phyloP scores from a whole-genome alignment of 2,888 invertebrate genomes.

The Dilophus febrilis region DNA sequence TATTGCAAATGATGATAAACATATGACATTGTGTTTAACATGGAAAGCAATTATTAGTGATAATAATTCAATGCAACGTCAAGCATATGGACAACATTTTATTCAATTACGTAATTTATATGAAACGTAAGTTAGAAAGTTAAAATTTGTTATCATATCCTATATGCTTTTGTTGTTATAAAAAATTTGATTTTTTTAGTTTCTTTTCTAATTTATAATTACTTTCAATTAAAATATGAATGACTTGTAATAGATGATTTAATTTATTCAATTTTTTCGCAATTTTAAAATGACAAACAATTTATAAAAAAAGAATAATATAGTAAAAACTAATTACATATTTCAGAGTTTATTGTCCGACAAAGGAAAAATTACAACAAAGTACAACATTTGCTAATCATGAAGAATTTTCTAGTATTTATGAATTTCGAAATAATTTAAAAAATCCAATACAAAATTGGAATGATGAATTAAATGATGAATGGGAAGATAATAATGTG shows the following conservation, averaged over 20 bases:
- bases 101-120: conserved; percentile 25
- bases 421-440: background rate
- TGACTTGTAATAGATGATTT: no score
- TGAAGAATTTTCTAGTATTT: conserved; percentile 7
- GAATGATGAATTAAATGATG: background rate
- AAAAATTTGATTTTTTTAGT: no score
- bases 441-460: background rate
- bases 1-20: conserved; percentile 21
- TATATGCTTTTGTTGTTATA: no score
- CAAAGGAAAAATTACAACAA: conserved; percentile 5
- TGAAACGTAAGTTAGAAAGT: conserved; percentile 18
- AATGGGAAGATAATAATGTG: background rate
- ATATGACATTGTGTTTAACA: conserved; percentile 22
- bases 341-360: conserved; percentile 1
- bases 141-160: no score
- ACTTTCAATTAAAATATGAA: no score
- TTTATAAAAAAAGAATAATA: no score
- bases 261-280: no score
- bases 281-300: background rate
- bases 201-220: no score
- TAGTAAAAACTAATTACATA: background rate
- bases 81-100: conserved; percentile 24
- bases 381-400: conserved; percentile 5
- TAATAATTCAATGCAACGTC: conserved; percentile 16
- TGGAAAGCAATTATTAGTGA: conserved; percentile 24